These are phyloP conservation scores for Halcyon chelicuti DNA, from an alignment of 2,797 vertebrate species.

Conservation along the genomic window DNA sequence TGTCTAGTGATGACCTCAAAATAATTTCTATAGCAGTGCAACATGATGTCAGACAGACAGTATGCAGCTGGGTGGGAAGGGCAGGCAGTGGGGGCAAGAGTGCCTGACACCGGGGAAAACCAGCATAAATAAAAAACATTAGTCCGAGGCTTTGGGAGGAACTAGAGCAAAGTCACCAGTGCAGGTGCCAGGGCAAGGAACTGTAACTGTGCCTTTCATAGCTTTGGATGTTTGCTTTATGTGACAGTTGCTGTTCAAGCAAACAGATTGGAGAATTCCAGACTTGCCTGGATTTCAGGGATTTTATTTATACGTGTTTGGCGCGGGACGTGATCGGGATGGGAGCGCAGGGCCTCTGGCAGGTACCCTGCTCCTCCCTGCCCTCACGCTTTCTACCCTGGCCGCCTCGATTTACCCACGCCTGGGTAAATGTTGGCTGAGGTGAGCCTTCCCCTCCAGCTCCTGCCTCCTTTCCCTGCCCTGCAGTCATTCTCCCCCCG, in stretches of 20 bases:
- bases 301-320: neutral
- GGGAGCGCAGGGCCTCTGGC: neutral
- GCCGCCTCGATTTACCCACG: neutral
- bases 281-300: neutral
- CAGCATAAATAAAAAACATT: neutral
- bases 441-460: neutral
- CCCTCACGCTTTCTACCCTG: accelerated
- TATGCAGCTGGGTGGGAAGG: neutral
- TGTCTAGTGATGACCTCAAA: neutral
- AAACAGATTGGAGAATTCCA: conserved; percentile 55
- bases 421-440: neutral
- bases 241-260: conserved; percentile 56
- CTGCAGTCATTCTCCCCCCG: neutral
- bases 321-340: neutral
- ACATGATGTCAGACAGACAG: neutral
- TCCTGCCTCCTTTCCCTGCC: neutral
- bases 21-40: neutral
- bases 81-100: neutral
- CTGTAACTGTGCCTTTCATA: conserved; percentile 13
- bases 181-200: conserved; percentile 19
- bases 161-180: conserved; percentile 54
- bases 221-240: conserved; percentile 33
- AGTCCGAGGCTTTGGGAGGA: neutral
- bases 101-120: conserved; percentile 4
- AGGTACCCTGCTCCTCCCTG: neutral